Percentiles rank a stretch among this genome's conserved stretches.
Conservation (phyloP, 2,113 vertebrate genomes). For the Odocoileus virginianus region DNA sequence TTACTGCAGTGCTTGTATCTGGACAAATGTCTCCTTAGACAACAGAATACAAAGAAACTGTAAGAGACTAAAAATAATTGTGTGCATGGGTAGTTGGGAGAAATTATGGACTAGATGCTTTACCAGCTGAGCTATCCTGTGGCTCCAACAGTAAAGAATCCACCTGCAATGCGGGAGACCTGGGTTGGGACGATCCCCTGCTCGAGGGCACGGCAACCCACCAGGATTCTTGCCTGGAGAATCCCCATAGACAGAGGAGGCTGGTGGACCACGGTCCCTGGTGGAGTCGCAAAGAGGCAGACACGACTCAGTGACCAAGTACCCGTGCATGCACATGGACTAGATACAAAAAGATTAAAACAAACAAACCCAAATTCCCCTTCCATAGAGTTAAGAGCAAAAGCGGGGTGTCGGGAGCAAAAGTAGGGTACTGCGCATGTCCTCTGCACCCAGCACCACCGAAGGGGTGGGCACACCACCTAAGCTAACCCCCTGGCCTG, state of each 20-base stretch:
- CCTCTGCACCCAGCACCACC: background rate
- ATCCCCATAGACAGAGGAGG: background rate
- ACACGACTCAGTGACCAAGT: background rate
- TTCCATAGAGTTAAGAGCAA: background rate
- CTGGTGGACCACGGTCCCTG: rapidly evolving
- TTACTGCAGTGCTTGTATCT: background rate
- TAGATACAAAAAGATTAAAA: background rate
- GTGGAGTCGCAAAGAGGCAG: background rate
- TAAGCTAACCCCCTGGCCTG: background rate
- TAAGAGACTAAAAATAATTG: background rate
- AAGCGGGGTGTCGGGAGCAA: background rate
- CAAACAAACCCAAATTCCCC: background rate
- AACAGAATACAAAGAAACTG: background rate
- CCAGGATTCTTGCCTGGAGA: background rate
- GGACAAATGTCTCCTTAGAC: background rate
- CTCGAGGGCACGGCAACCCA: rapidly evolving
- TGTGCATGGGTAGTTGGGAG: background rate
- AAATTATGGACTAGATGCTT: background rate
- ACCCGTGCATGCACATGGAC: background rate
- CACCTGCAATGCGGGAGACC: rapidly evolving
- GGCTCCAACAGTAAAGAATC: rapidly evolving
- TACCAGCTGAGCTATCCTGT: background rate
- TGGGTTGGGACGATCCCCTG: background rate
- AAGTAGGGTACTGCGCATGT: background rate
- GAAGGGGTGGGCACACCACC: background rate